Evolutionary conservation across 2,113 vertebrate species (phyloP).

Genomic region (Alectura lathami): DNA sequence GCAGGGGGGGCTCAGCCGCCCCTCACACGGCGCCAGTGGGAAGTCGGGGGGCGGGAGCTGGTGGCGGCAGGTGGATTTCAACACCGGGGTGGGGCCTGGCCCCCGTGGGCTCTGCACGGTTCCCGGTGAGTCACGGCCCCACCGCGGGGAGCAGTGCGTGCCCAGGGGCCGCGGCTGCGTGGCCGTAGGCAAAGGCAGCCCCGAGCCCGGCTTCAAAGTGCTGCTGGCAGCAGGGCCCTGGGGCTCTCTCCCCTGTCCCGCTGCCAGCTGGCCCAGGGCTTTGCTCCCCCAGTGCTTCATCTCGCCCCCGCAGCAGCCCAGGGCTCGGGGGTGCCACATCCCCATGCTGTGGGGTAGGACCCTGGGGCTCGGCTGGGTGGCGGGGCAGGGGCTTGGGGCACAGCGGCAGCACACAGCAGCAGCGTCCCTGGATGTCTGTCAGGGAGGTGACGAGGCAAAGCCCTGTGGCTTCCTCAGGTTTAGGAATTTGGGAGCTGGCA

Average conservation of each 20-base stretch:
- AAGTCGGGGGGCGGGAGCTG: not conserved
- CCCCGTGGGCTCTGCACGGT: slow-evolving; percentile 37
- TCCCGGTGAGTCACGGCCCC: slow-evolving; percentile 42
- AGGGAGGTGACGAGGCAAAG: rapidly evolving
- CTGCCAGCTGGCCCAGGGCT: not conserved
- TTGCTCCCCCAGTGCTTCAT: rapidly evolving
- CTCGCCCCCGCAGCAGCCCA: not conserved
- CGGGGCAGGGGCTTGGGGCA: rapidly evolving
- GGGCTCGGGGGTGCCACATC: not conserved
- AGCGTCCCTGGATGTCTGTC: too few relatives aligned
- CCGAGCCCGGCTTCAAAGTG: not conserved
- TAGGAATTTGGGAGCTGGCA: not conserved
- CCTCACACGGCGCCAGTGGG: not conserved
- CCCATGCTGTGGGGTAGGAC: not conserved
- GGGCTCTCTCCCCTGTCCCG: not conserved
- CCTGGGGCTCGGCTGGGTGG: not conserved
- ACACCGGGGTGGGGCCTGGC: slow-evolving; percentile 39
- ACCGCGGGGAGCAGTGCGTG: not conserved
- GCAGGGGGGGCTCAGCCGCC: not conserved
- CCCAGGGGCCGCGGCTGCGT: not conserved
- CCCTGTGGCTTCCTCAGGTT: not conserved
- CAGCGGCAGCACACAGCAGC: too few relatives aligned
- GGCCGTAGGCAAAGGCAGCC: not conserved
- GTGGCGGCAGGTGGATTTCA: slow-evolving; percentile 56
- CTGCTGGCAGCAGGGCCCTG: not conserved